Percentiles rank a stretch among this genome's conserved stretches.
Conservation (phyloP, 2,888 invertebrate species). For the Ramazzottius varieornatus region DNA sequence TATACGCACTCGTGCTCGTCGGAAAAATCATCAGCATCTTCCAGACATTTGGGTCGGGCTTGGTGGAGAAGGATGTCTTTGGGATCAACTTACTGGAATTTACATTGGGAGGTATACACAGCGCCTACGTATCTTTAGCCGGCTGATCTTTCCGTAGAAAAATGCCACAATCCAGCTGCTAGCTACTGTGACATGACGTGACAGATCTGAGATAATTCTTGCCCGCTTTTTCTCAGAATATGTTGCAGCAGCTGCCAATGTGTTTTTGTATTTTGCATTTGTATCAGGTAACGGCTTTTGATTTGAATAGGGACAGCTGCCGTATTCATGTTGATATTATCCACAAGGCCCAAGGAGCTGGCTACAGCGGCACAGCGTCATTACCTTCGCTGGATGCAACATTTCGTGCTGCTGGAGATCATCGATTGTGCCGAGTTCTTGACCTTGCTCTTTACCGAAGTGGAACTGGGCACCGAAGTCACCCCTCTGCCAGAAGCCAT, state of each 20-base stretch:
- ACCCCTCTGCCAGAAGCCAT: neutral
- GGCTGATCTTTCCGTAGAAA: too few species aligned
- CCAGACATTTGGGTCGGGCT: neutral
- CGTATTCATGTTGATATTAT: neutral
- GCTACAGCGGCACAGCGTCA: neutral
- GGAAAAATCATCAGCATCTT: neutral
- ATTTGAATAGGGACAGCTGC: too few species aligned
- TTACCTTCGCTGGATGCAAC: neutral
- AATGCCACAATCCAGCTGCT: too few species aligned
- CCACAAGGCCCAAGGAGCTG: neutral
- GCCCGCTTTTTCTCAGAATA: too few species aligned
- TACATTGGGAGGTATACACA: neutral
- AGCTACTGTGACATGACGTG: too few species aligned
- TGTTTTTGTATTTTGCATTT: too few species aligned
- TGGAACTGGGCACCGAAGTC: neutral
- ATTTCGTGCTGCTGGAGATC: slow-evolving; percentile 1
- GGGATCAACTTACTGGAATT: neutral
- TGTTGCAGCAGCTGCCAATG: too few species aligned
- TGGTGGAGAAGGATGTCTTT: neutral
- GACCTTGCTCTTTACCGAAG: neutral
- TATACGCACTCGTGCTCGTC: neutral
- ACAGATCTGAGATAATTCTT: too few species aligned
- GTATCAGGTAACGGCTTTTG: too few species aligned
- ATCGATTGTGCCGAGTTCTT: neutral
- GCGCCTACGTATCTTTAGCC: too few species aligned